Evolutionary conservation across 1,140 invertebrate genomes (phyloP).

Genomic region (Drosophila orosa): DNA sequence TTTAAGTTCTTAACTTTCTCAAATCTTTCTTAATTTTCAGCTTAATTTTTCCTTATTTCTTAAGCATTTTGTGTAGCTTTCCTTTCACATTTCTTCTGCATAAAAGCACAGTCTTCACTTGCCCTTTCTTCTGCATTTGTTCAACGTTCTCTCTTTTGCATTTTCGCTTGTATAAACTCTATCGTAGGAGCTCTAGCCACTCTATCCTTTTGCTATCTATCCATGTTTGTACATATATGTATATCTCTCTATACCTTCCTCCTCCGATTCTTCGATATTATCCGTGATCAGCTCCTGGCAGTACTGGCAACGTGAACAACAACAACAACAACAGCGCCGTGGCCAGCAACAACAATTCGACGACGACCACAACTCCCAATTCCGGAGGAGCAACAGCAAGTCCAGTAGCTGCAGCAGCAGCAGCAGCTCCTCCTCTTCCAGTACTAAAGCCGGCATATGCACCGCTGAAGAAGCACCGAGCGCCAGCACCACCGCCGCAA

Average conservation of each 20-base stretch:
- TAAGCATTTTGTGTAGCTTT: not conserved
- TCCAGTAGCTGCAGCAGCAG: conserved; percentile 4
- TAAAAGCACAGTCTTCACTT: not conserved
- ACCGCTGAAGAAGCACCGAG: conserved; percentile 76
- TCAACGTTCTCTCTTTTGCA: not conserved
- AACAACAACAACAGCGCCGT: conserved; percentile 62
- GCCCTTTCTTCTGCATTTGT: conserved; percentile 5
- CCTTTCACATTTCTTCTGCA: conserved; percentile 5
- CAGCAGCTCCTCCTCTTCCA: conserved; percentile 9
- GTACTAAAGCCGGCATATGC: conserved; percentile 68
- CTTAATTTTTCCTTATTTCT: not conserved
- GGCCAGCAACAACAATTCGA: conserved; percentile 58
- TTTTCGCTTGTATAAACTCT: conserved; percentile 31
- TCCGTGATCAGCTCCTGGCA: conserved; percentile 36
- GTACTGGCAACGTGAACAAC: conserved; percentile 51
- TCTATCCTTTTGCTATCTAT: conserved; percentile 31
- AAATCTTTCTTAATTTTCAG: not conserved
- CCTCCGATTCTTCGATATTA: conserved; percentile 1
- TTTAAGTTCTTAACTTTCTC: not conserved
- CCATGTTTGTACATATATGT: conserved; percentile 48
- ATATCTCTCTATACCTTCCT: conserved; percentile 32
- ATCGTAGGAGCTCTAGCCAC: conserved; percentile 3
- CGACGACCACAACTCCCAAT: conserved; percentile 30
- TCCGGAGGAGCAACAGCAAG: not conserved
- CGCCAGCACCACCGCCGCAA: conserved; percentile 76